Evolutionary conservation across 2,113 vertebrate species (phyloP), one percentile per base, ranked within the genome.

Genomic region (Zosterops japonicus): DNA sequence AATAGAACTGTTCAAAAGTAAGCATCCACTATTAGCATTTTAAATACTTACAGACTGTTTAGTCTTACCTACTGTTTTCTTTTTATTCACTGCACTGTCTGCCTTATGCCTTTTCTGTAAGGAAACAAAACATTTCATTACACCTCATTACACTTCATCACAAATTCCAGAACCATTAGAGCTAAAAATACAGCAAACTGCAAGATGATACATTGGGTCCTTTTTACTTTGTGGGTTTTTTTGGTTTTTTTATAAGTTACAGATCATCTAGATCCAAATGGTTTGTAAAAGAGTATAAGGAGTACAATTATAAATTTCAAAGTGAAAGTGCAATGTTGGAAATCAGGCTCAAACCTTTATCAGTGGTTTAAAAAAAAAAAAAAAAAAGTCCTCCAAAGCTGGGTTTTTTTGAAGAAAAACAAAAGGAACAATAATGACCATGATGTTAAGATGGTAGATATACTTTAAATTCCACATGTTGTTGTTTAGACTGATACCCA

Each of bases 11-110:
- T 41, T 71, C 35, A 61, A 50, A 59, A 42, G 5, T 25, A 61
- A 8, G 16, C 36, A 79, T 53, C 41, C 8, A 14, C 8, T 55
- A 50, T 65, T 74, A 69, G 20, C 28, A 90, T n/a, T 90, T 83
- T 7, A 90, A 83, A 24, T 46, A 79, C 6, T 65, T 61, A 46
- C 17, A 50, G 9, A 69, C 4, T 49, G 3, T 21, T 80, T 39
- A 81, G 13, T 39, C 94, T 97, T 98, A 99, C 99, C 99, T 98
- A 99, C 97, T 63, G 99, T 99, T 98, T 99, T 99, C 98, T 99
- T 99, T 95, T 99, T 99, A 97, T 99, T 99, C 83, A 99, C 98
- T 5, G 99, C 99, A 97, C 98, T 99, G 97, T 99, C 99, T 93
- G 99, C 99, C 95, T 99, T 99, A 96, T 99, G 99, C 89, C 99